Evolutionary conservation across 2,888 invertebrate genomes (phyloP), one percentile per base, ranked within the genome.

Genomic region (Autographa gamma): DNA sequence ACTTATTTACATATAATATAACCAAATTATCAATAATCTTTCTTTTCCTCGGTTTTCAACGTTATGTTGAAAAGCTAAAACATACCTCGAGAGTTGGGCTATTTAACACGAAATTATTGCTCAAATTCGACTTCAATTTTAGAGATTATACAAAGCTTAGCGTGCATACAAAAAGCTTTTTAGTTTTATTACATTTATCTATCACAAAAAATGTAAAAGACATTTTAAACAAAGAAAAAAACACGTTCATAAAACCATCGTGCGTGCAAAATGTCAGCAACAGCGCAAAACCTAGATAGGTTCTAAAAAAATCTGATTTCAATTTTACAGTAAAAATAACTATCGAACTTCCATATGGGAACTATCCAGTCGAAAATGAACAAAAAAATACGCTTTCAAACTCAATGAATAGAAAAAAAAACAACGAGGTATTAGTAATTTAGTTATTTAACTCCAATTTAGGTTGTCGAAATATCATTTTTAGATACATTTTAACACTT

Each of bases 311-410:
- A 48, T n/a, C n/a, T n/a, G 48, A n/a, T 48, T 48, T 16, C 8
- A n/a, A 0, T n/a, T 48, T 48, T 48, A 48, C 48, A 48, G n/a
- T 48, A n/a, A 48, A 48, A 48, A 48, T 25, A 48, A n/a, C 43
- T n/a, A 48, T 48, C 6, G n/a, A 48, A n/a, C n/a, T 48, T 38
- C 38, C n/a, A 48, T n/a, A 48, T 48, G 4, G 5, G 8, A 48
- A 48, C 48, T 48, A 48, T 48, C 48, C 48, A 48, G 8, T 48
- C n/a, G 48, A n/a, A 48, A 48, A 48, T n/a, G n/a, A n/a, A 38
- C 38, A 38, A 48, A 48, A 41, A n/a, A 16, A 43, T 16, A 16
- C 16, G 16, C 5, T n/a, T 48, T 48, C 48, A 48, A 5, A 48
- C 5, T 48, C 48, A 48, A n/a, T 7, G 48, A 48, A 48, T n/a